Evolutionary conservation across 1,140 invertebrate species (phyloP).

Genomic region (Popillia japonica): DNA sequence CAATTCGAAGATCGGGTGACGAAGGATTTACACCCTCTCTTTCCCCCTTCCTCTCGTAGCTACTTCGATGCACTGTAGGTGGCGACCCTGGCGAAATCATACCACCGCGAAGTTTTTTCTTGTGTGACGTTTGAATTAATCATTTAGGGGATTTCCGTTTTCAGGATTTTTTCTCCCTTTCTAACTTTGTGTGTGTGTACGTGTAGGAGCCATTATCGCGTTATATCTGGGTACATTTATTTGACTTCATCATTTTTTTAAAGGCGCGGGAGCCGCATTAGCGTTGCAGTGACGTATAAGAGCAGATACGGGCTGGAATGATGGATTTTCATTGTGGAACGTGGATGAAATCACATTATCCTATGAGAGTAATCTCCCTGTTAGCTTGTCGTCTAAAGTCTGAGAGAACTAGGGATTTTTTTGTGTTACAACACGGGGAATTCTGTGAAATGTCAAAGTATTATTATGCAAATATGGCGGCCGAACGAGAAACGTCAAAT

Average conservation of each 20-base stretch:
- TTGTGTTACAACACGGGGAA: too few species aligned
- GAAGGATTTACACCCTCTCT: not conserved
- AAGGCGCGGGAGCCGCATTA: too few species aligned
- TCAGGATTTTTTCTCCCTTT: not conserved
- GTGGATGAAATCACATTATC: too few species aligned
- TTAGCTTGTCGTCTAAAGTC: too few species aligned
- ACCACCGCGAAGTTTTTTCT: not conserved
- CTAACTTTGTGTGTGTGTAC: too few species aligned
- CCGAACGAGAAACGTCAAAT: too few species aligned
- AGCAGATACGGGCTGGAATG: not conserved
- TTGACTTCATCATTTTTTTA: constrained; percentile 12
- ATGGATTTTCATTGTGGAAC: constrained; percentile 23
- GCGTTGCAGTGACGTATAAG: not conserved
- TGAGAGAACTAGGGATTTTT: too few species aligned
- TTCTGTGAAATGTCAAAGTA: too few species aligned
- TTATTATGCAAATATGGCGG: too few species aligned
- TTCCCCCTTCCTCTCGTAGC: not conserved
- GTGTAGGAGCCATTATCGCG: too few species aligned
- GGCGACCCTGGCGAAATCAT: constrained; percentile 24
- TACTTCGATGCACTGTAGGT: not conserved
- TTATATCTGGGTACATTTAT: constrained; percentile 12
- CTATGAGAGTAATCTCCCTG: too few species aligned
- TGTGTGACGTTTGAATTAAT: constrained; percentile 24
- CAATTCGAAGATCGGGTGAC: constrained; percentile 30
- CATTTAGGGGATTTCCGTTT: constrained; percentile 33